A percentile compares a stretch with the other conserved stretches of the same genome.
phyloP scores from a whole-genome alignment of 2,113 vertebrate species.

The Ceratotherium simum region DNA sequence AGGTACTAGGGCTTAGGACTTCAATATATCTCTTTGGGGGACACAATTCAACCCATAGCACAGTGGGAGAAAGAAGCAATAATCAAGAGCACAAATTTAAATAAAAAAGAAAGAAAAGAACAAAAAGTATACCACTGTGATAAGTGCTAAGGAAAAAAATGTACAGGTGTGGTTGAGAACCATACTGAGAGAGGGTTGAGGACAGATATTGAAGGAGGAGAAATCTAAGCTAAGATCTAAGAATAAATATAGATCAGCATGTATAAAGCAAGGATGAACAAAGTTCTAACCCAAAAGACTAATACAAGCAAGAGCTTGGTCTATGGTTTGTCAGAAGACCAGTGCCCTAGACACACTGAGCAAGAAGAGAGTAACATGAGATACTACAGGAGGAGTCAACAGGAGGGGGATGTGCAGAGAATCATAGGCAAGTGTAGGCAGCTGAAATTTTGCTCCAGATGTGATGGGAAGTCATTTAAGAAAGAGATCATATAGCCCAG shows the following conservation, averaged over 20 bases:
- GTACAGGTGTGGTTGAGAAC: neutral
- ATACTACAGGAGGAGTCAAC: neutral
- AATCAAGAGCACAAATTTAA: neutral
- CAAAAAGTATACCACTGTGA: neutral
- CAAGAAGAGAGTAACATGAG: neutral
- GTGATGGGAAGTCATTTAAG: no score
- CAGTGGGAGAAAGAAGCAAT: neutral
- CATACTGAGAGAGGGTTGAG: neutral
- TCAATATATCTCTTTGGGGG: neutral
- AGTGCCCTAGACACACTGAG: neutral
- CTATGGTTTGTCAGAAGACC: neutral
- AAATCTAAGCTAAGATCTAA: neutral
- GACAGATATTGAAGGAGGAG: neutral
- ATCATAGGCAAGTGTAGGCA: no score
- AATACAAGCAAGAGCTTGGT: neutral
- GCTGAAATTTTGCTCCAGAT: no score
- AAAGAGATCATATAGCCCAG: no score
- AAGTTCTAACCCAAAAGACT: neutral
- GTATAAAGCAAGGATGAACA: neutral
- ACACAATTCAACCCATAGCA: neutral
- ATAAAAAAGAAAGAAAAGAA: neutral
- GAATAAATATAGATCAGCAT: neutral
- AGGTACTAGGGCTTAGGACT: neutral
- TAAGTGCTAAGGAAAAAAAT: neutral
- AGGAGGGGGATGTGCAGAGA: no score